phyloP scores from a whole-genome alignment of 2,797 vertebrate genomes.

The Trachops cirrhosus region DNA sequence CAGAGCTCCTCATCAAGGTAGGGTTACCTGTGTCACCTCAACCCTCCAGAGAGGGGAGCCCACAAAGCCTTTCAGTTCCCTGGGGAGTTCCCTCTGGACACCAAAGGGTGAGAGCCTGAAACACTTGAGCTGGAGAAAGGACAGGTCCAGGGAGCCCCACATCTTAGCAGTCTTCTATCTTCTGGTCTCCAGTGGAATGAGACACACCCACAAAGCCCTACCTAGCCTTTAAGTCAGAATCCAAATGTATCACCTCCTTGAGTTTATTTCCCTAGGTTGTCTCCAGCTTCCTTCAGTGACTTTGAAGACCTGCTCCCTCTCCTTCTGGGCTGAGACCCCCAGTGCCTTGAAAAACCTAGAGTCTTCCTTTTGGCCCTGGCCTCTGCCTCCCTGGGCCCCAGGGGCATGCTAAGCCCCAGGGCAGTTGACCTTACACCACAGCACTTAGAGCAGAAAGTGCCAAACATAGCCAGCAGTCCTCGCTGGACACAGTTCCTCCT shows the following conservation, averaged over 20 bases:
- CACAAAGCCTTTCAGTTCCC: not conserved
- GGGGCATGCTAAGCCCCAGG: not conserved
- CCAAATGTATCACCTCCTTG: not conserved
- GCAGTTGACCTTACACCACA: not conserved
- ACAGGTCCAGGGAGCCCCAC: not conserved
- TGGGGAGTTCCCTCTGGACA: not conserved
- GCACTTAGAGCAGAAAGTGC: not conserved
- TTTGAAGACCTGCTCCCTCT: not conserved
- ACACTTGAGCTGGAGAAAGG: not conserved
- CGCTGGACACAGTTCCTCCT: not conserved
- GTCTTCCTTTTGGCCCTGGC: not conserved
- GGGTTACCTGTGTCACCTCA: not conserved
- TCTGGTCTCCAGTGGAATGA: not conserved
- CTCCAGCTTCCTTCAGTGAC: not conserved
- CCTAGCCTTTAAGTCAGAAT: not conserved
- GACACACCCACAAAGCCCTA: not conserved
- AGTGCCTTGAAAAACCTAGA: not conserved
- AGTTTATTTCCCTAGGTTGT: not conserved
- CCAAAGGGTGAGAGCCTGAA: not conserved
- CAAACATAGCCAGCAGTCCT: not conserved
- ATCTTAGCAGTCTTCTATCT: not conserved
- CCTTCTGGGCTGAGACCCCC: not conserved
- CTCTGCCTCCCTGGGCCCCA: too few species aligned
- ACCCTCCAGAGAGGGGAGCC: not conserved
- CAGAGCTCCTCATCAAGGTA: not conserved